Evolutionary conservation across 2,888 invertebrate genomes (phyloP).

Genomic region (Lasiommata megera): DNA sequence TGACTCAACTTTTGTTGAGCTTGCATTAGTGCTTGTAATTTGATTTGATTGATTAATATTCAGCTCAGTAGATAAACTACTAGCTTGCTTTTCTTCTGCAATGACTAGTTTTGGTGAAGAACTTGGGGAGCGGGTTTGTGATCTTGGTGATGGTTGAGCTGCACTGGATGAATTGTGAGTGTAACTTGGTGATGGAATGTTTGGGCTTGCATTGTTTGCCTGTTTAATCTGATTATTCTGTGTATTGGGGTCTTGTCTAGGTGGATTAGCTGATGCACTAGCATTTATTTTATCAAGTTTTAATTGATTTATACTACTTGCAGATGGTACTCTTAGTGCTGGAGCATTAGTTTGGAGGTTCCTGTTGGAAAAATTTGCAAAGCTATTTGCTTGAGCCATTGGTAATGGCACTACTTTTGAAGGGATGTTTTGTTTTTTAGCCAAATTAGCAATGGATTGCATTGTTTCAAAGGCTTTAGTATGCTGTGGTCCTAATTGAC

Average conservation of each 20-base stretch:
- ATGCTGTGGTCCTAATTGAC: slow-evolving; percentile 65
- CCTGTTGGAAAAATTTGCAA: slow-evolving; percentile 54
- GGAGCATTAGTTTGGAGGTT: slow-evolving; percentile 46
- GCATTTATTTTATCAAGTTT: slow-evolving; percentile 58
- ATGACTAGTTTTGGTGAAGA: slow-evolving; percentile 77
- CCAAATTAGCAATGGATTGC: slow-evolving; percentile 77
- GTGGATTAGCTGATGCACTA: slow-evolving; percentile 41
- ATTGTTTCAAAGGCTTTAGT: slow-evolving; percentile 75
- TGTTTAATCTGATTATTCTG: slow-evolving; percentile 54
- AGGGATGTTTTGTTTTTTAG: slow-evolving; percentile 70
- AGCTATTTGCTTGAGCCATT: slow-evolving; percentile 56
- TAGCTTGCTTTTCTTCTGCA: slow-evolving; percentile 72
- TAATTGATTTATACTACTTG: slow-evolving; percentile 53
- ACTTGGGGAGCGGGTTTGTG: slow-evolving; percentile 75
- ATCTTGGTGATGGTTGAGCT: slow-evolving; percentile 64
- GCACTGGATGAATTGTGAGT: slow-evolving; percentile 51
- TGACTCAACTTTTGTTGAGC: slow-evolving; percentile 53
- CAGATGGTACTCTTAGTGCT: slow-evolving; percentile 60
- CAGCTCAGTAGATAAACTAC: slow-evolving; percentile 48
- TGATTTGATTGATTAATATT: slow-evolving; percentile 67
- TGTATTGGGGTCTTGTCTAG: slow-evolving; percentile 51
- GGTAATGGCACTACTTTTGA: slow-evolving; percentile 53
- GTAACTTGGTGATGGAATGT: slow-evolving; percentile 52
- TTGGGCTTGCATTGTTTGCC: slow-evolving; percentile 43
- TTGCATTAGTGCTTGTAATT: slow-evolving; percentile 62